Conservation (phyloP, 2,888 invertebrate genomes). For the Temnothorax unifasciatus region DNA sequence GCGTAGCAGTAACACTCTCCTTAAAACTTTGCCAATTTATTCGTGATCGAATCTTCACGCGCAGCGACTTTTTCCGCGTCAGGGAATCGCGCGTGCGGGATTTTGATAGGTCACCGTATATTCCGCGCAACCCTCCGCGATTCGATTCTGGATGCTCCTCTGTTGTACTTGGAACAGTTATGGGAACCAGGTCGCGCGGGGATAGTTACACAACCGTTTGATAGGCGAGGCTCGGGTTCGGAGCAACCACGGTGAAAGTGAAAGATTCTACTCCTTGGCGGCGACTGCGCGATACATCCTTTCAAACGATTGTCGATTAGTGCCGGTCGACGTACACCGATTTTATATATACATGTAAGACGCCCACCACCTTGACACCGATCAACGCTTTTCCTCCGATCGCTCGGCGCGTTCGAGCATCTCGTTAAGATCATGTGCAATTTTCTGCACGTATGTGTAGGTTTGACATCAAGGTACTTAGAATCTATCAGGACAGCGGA, state of each 20-base stretch:
- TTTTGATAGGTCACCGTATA: conserved; percentile 34
- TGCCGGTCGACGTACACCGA: conserved; percentile 50
- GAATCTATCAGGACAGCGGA: not conserved
- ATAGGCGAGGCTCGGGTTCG: conserved; percentile 81
- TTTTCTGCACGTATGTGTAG: conserved; percentile 19
- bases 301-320: conserved; percentile 59
- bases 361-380: conserved; percentile 56
- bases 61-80: not conserved
- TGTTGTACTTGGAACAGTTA: conserved; percentile 76
- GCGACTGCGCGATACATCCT: conserved; percentile 36
- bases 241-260: conserved; percentile 80
- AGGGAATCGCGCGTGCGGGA: not conserved
- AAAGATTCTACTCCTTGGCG: conserved; percentile 73
- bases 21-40: not conserved
- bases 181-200: conserved; percentile 83
- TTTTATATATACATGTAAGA: conserved; percentile 31
- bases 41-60: not conserved
- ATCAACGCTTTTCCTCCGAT: conserved; percentile 37
- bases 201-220: conserved; percentile 78
- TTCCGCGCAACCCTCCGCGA: conserved; percentile 53
- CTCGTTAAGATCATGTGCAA: conserved; percentile 21
- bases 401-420: conserved; percentile 9
- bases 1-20: not conserved
- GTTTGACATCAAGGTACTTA: not conserved
- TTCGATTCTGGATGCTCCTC: conserved; percentile 67